Base-by-base conservation (phyloP, 2,797 vertebrate genomes). In the Podargus strigoides region DNA sequence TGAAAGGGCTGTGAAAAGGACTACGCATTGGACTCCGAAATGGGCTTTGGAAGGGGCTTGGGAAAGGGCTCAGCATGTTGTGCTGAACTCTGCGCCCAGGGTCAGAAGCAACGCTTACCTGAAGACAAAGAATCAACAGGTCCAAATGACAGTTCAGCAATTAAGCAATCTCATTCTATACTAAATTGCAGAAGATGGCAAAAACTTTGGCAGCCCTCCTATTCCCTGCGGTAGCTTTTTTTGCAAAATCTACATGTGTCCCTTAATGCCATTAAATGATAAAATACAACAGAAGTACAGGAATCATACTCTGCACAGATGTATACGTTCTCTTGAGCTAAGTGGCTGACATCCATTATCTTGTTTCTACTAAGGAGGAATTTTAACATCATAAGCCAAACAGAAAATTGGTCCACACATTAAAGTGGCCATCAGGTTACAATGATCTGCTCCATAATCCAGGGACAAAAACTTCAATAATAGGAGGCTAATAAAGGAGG, bases 61-160 rank as follows among this genome's bases (percentile, higher is more conserved):
- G 99, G 91, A 99, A 99, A 1, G 99, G 99, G 97, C 99, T 99
- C 74, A 99, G 97, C 86, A 98, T 98, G 97, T 98, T 99, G 97
- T 99, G 99, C 86, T 99, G 99, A 75, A 98, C 99, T 60, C 98
- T 98, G 17, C 98, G 98, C 50, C 99, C 99, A 19, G 99, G 99
- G 89, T 99, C 99, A 42, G 99, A 99, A 70, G 99, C 99, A 89
- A 99, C 98, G 83, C 99, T 99, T 89, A 99, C 99, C 99, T 99
- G 68, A 12, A 69, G 82, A 89, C 77, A 94, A 56, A 93, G 86
- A 41, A 59, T 26, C 60, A 87, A 46, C n/a, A 44, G 6, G 16
- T 55, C 23, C 56, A 86, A 86, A 78, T 62, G 14, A 53, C 26
- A 64, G 32, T 30, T 63, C 58, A 1, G 7, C n/a, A 68, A 37